A percentile compares a stretch with the other conserved stretches of the same genome.
Conservation (phyloP, 2,888 invertebrate genomes). For the Drosophila emarginata region DNA sequence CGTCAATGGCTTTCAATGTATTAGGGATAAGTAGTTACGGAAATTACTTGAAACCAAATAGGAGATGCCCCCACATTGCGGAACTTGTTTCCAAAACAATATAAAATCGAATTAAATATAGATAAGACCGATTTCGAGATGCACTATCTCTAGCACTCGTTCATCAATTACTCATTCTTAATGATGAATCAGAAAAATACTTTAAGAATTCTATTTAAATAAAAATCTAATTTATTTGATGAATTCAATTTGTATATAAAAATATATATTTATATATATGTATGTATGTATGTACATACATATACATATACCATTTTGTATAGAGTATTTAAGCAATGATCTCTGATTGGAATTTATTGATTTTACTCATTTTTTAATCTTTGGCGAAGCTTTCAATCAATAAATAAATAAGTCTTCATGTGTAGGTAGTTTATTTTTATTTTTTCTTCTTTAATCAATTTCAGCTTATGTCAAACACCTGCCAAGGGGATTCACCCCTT, state of each 20-base stretch:
- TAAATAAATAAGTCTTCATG: neutral
- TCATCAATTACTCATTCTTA: neutral
- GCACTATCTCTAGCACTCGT: neutral
- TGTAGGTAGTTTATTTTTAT: neutral
- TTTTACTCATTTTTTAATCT: neutral
- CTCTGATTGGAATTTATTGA: neutral
- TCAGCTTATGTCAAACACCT: no score
- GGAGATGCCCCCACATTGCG: neutral
- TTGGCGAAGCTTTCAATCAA: neutral
- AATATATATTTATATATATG: no score
- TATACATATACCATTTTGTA: neutral
- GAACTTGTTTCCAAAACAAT: neutral
- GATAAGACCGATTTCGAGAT: neutral
- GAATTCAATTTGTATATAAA: no score
- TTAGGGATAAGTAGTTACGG: constrained; percentile 7
- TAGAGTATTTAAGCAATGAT: neutral
- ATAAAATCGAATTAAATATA: neutral
- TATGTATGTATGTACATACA: no score
- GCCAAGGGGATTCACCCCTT: no score
- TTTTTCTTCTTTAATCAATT: no score
- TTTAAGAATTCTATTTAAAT: no score
- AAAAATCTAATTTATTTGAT: no score
- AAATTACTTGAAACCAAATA: constrained; percentile 1
- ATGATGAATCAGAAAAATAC: neutral
- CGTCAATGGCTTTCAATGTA: neutral